Evolutionary conservation across 2,888 invertebrate genomes (phyloP), one percentile per base, ranked within the genome.

Genomic region (Taphrorychus bicolor): DNA sequence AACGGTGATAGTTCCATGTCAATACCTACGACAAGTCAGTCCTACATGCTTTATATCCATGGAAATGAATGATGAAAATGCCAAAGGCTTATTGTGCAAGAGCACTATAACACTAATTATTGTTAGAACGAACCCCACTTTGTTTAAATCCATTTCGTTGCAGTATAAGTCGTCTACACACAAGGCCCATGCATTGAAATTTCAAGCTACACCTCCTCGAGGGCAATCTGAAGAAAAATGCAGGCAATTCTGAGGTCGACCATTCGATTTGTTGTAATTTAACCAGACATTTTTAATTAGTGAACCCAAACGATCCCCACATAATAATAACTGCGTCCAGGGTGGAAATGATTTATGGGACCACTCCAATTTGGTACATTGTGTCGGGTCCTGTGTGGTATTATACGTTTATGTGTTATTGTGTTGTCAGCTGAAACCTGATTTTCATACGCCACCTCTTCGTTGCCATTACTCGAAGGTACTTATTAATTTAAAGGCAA

Each of bases 311-410:
- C 49, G 51, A 61, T 61, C 53, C 61, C 41, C 54, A 42, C 45
- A 54, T 54, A 61, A 61, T n/a, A n/a, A n/a, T 54, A 61, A 54
- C 61, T 53, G 54, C 41, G 61, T 32, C 32, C 61, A 61, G 61
- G 61, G 61, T 61, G 40, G 56, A 62, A 56, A 54, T 62, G 62
- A 62, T 62, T 62, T 62, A 62, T 56, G 62, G 54, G 54, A 62
- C 62, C 54, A 62, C 62, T 54, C 54, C 56, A 62, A 62, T 62
- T 56, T 62, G 62, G 54, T 62, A 62, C 62, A 62, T 62, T 62
- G 62, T 62, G 62, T 56, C 19, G 45, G 45, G 40, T 53, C 54
- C 53, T 40, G 21, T 61, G 54, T 53, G 53, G 42, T 52, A 61
- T 61, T 54, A 54, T 41, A 53, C 45, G 54, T 61, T 61, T 53